These are phyloP conservation scores for Microcebus griseorufus DNA, from an alignment of 2,113 vertebrate genomes.

Conservation along the genomic window DNA sequence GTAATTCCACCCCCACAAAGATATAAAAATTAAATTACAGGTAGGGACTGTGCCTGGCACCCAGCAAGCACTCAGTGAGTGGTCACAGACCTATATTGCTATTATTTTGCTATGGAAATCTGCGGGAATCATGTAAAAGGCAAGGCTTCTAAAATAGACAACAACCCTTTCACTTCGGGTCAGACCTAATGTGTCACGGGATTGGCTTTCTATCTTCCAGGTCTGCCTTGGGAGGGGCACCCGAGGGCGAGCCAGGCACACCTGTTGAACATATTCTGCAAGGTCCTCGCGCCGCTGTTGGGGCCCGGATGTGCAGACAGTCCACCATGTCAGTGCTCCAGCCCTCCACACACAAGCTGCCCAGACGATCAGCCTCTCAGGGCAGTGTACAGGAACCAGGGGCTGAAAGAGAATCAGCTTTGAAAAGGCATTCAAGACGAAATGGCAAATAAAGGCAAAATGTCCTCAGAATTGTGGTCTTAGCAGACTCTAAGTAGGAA, in stretches of 20 bases:
- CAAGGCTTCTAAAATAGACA: neutral
- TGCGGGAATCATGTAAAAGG: neutral
- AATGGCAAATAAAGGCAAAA: neutral
- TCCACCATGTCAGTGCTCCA: neutral
- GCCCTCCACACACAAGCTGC: neutral
- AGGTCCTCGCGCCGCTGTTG: too few relatives aligned
- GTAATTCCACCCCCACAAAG: neutral
- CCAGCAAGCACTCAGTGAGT: neutral
- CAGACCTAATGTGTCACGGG: neutral
- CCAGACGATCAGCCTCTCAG: neutral
- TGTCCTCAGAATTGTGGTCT: neutral
- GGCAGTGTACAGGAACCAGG: neutral
- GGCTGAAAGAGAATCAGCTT: neutral
- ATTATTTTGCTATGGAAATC: neutral
- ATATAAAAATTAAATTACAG: neutral
- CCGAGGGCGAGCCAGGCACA: neutral
- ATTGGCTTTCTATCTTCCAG: neutral
- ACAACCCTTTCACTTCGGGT: neutral
- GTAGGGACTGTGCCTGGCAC: neutral
- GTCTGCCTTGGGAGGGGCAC: neutral
- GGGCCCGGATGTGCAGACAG: neutral
- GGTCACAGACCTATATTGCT: too few relatives aligned
- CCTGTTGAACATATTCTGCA: neutral
- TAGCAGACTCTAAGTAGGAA: neutral
- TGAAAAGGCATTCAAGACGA: neutral